Evolutionary conservation across 2,797 vertebrate genomes (phyloP).

Genomic region (Myotis pilosus): DNA sequence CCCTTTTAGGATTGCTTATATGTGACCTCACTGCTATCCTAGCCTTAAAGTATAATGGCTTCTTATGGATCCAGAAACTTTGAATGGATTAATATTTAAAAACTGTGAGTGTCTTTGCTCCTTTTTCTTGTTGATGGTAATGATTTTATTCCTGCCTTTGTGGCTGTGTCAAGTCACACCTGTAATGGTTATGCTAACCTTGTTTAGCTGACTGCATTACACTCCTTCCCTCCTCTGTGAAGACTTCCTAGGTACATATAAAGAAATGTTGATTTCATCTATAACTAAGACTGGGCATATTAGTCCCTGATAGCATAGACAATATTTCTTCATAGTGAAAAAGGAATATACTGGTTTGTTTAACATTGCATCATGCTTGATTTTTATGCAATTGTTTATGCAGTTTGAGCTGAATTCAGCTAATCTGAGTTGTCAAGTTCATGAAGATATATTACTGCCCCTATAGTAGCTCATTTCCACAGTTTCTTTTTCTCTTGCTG

Average conservation of each 20-base stretch:
- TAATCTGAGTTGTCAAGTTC: slow-evolving; percentile 33
- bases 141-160: not conserved
- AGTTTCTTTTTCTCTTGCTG: not conserved
- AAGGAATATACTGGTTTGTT: not conserved
- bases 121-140: not conserved
- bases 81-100: not conserved
- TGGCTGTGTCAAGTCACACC: not conserved
- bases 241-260: not conserved
- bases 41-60: not conserved
- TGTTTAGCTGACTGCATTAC: not conserved
- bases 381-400: slow-evolving; percentile 28
- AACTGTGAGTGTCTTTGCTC: not conserved
- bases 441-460: not conserved
- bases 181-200: not conserved
- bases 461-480: slow-evolving; percentile 16
- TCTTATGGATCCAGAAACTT: not conserved
- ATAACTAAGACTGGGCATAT: not conserved
- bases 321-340: not conserved
- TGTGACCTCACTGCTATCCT: not conserved
- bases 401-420: slow-evolving; percentile 1
- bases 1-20: not conserved
- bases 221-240: not conserved
- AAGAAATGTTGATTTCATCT: not conserved
- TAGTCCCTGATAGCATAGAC: not conserved
- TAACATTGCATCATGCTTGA: not conserved